Evolutionary conservation across 2,113 vertebrate genomes (phyloP), one percentile per base, ranked within the genome.

Genomic region (Macrotus californicus): DNA sequence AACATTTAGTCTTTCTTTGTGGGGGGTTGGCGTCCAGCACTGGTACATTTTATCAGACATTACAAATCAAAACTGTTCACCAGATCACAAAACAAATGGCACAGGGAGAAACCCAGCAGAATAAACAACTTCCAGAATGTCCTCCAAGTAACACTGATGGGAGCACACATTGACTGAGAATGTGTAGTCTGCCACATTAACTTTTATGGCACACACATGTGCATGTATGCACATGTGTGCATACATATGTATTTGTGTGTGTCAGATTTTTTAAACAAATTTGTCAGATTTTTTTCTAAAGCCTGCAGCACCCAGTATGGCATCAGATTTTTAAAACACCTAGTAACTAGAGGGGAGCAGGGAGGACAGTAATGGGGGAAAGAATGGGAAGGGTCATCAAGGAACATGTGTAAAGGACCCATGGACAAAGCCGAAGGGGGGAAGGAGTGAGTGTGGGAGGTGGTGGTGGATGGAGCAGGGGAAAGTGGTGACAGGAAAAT

Each of bases 141-240:
- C 70, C 75, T 50, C 22, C 4, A 14, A 92, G 56, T 50, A 6
- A 81, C 64, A 34, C 7, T 92, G 13, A 56, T 82, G 26, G 29
- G 61, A 56, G 13, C 24, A 48, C 39, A 22, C 50, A 67, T 3
- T 76, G 19, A 34, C n/a, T 56, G 12, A 61, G 64, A 50, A 77
- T 34, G 7, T 29, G 22, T 41, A 21, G 22, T 66, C 54, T 73
- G 46, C 11, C 85, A 46, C 3, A 59, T 15, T 66, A 66, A 48
- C 21, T 64, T 43, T 41, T 19, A 66, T 77, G 64, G 7, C 12
- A 36, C 24, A 43, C 39, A 13, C 61, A 19, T 39, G 21, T 46
- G n/a, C 26, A 11, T 29, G 15, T 31, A 3, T 21, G 15, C 9
- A 7, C 7, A 6, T 29, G 11, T 7, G 6, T 1, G 16, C 8